Evolutionary conservation across 1,140 invertebrate genomes (phyloP), one percentile per base, ranked within the genome.

Genomic region (Harpegnathos saltator): DNA sequence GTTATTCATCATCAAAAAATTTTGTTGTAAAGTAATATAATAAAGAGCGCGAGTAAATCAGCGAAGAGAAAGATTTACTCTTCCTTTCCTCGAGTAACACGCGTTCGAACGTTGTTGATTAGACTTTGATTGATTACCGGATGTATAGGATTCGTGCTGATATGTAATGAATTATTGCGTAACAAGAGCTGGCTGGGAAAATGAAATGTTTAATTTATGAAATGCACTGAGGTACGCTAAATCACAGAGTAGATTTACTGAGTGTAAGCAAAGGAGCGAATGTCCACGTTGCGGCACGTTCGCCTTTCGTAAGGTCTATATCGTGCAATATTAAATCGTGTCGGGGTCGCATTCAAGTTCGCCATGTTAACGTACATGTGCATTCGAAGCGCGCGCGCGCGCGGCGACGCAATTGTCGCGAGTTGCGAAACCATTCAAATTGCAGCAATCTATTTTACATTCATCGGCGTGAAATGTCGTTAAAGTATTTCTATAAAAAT

Each of bases 141-240:
- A 68, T n/a, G 29, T 62, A 44, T 14, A 3, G 50, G 33, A 78
- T 66, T 75, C 62, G 48, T 11, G 14, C 38, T 17, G 17, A 50
- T 19, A 44, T 65, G 3, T 68, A 4, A 56, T 58, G 52, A 66
- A 78, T 68, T 56, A 68, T 56, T 65, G 24, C 15, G n/a, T 61
- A 61, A 52, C 0, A 33, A 26, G 14, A n/a, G 1, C 22, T 1
- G 19, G n/a, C 5, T 61, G 22, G 24, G 38, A 29, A 52, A 62
- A 75, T 75, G 29, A 33, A n/a, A 12, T 33, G 24, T 24, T 14
- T 63, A 63, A 50, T 52, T 75, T 33, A 75, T 75, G n/a, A 52
- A 52, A 54, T 63, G 24, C 12, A 62, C 22, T 65, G 65, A 77
- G 38, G 24, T 29, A 65, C 52, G 11, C 12, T 77, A 65, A 77